Evolutionary conservation across 2,888 invertebrate genomes (phyloP).

Genomic region (Parnassius apollo): DNA sequence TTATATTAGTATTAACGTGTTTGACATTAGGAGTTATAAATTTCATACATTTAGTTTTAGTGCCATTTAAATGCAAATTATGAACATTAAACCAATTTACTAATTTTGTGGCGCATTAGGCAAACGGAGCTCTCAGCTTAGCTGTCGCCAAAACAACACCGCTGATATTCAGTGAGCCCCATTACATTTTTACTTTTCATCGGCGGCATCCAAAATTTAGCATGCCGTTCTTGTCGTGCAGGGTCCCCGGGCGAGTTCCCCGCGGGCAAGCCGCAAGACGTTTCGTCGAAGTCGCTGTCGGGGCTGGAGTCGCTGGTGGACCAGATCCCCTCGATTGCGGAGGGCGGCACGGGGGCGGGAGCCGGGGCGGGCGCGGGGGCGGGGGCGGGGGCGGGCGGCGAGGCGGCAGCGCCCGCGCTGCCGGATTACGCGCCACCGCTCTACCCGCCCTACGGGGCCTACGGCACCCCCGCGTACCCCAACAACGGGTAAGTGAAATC

Average conservation of each 20-base stretch:
- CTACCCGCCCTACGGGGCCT: slow-evolving; percentile 64
- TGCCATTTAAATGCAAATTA: too few relatives aligned
- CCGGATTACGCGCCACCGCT: slow-evolving; percentile 50
- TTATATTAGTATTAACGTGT: too few relatives aligned
- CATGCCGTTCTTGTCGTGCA: slow-evolving; percentile 33
- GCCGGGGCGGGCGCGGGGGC: slow-evolving; percentile 34
- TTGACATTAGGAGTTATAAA: too few relatives aligned
- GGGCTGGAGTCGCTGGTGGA: slow-evolving; percentile 94
- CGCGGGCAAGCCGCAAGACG: slow-evolving; percentile 82
- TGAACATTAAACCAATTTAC: too few relatives aligned
- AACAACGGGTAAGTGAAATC: slow-evolving; percentile 60
- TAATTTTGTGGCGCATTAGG: too few relatives aligned
- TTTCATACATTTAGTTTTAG: too few relatives aligned
- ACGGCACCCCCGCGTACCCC: slow-evolving; percentile 56
- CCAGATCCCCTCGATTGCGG: slow-evolving; percentile 94
- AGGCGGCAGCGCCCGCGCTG: slow-evolving; percentile 47
- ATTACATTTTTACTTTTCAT: too few relatives aligned
- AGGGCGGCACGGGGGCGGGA: slow-evolving; percentile 75
- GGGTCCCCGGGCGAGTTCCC: slow-evolving; percentile 67
- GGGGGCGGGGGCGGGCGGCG: slow-evolving; percentile 81
- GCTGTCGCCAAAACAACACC: too few relatives aligned
- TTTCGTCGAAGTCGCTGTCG: slow-evolving; percentile 91
- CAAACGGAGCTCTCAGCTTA: too few relatives aligned
- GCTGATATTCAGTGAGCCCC: too few relatives aligned
- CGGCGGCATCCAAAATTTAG: too few relatives aligned